phyloP scores from a whole-genome alignment of 2,113 vertebrate genomes.

The Oxygymnocypris stewartii region DNA sequence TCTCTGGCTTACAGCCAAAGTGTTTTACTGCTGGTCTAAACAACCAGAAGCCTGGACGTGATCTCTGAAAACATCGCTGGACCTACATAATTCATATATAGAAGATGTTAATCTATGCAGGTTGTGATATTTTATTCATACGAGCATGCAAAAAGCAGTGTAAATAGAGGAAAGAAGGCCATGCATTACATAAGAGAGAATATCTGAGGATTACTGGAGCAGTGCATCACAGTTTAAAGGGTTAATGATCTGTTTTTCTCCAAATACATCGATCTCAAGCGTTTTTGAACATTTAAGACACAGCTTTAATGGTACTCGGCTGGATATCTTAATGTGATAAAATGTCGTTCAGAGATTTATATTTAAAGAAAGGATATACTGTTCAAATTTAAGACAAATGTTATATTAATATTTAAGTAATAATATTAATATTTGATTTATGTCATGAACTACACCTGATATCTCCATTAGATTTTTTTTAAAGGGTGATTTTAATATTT shows the following conservation, averaged over 20 bases:
- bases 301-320: neutral
- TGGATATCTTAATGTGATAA: no score
- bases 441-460: neutral
- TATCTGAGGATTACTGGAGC: slow-evolving; percentile 49
- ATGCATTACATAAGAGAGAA: neutral
- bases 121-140: slow-evolving; percentile 23
- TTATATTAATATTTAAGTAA: no score
- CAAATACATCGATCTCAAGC: neutral
- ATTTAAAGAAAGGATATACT: neutral
- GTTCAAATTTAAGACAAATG: neutral
- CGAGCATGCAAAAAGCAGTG: neutral
- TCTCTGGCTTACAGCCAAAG: slow-evolving; percentile 35
- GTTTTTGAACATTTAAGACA: neutral
- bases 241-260: neutral
- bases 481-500: no score
- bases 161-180: neutral
- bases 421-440: neutral
- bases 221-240: slow-evolving; percentile 20
- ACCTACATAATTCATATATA: slow-evolving; percentile 36
- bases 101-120: slow-evolving; percentile 26
- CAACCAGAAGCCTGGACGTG: slow-evolving; percentile 33
- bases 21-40: slow-evolving; percentile 29
- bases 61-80: slow-evolving; percentile 26
- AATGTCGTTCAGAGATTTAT: no score
- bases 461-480: neutral